A percentile compares a stretch with the other conserved stretches of the same genome.
These are phyloP conservation scores for Pelobates fuscus DNA, from an alignment of 2,113 vertebrate genomes.

Conservation along the genomic window DNA sequence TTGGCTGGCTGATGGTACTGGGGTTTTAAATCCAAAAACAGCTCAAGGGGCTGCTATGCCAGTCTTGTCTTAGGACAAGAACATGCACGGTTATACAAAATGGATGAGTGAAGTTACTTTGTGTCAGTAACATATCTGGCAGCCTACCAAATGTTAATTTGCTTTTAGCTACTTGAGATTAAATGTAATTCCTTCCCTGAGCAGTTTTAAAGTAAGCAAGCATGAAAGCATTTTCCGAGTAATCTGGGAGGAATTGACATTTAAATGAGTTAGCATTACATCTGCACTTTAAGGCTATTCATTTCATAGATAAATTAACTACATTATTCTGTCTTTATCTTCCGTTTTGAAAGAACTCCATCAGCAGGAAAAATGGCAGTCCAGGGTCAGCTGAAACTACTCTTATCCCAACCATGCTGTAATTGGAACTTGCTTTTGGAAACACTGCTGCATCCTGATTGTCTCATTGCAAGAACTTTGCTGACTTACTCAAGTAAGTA, in stretches of 20 bases:
- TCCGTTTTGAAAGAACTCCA: conserved; percentile 76
- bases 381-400: conserved; percentile 82
- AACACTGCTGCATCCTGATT: conserved; percentile 78
- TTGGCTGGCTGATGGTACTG: too few relatives aligned
- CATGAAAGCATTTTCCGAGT: conserved; percentile 75
- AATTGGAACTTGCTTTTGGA: conserved; percentile 84
- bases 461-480: conserved; percentile 81
- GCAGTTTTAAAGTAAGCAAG: conserved; percentile 75
- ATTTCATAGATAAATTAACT: conserved; percentile 74
- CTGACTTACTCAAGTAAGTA: conserved; percentile 85
- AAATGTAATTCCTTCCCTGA: conserved; percentile 83
- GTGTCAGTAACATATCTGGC: conserved; percentile 83
- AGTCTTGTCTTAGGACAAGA: conserved; percentile 70
- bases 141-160: conserved; percentile 84
- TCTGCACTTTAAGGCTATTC: conserved; percentile 71
- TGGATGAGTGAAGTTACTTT: conserved; percentile 70
- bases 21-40: neutral
- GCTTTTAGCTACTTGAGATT: conserved; percentile 85
- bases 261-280: conserved; percentile 71
- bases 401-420: conserved; percentile 84
- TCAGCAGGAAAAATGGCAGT: conserved; percentile 70
- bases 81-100: conserved; percentile 64
- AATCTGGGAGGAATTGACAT: conserved; percentile 75
- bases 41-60: too few relatives aligned
- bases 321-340: conserved; percentile 69